A percentile compares a stretch with the other conserved stretches of the same genome.
Evolutionary conservation across 1,140 invertebrate species (phyloP).

Genomic region (Gryon sp.): DNA sequence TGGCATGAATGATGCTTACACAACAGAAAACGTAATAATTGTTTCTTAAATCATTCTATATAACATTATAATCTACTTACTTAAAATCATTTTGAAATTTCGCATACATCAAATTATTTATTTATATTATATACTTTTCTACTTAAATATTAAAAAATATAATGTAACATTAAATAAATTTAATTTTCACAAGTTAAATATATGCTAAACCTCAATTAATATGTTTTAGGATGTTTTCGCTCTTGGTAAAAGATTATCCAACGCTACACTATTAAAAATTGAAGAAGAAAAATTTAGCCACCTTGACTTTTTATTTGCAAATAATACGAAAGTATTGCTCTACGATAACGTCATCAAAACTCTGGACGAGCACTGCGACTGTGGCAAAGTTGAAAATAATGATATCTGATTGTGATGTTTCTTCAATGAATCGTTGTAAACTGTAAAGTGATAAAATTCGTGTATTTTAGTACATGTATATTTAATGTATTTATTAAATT

Average conservation of each 20-base stretch:
- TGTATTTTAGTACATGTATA: background rate
- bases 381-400: constrained; percentile 18
- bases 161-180: too few relatives aligned
- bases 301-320: constrained; percentile 86
- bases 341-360: constrained; percentile 77
- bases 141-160: too few relatives aligned
- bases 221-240: constrained; percentile 82
- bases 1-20: constrained; percentile 81
- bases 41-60: too few relatives aligned
- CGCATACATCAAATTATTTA: background rate
- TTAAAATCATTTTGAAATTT: too few relatives aligned
- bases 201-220: too few relatives aligned
- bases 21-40: constrained; percentile 66
- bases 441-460: constrained; percentile 18
- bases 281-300: constrained; percentile 83
- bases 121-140: constrained; percentile 5
- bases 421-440: constrained; percentile 16
- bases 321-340: constrained; percentile 81
- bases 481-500: constrained; percentile 32
- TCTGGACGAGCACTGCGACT: constrained; percentile 43
- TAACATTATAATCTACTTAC: too few relatives aligned
- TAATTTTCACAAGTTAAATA: too few relatives aligned
- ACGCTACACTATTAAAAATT: constrained; percentile 77
- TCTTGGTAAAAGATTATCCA: constrained; percentile 78
- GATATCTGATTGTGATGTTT: constrained; percentile 19